Percentiles rank a stretch among this genome's conserved stretches.
Conservation (phyloP, 2,113 vertebrate species). For the Turnix velox region DNA sequence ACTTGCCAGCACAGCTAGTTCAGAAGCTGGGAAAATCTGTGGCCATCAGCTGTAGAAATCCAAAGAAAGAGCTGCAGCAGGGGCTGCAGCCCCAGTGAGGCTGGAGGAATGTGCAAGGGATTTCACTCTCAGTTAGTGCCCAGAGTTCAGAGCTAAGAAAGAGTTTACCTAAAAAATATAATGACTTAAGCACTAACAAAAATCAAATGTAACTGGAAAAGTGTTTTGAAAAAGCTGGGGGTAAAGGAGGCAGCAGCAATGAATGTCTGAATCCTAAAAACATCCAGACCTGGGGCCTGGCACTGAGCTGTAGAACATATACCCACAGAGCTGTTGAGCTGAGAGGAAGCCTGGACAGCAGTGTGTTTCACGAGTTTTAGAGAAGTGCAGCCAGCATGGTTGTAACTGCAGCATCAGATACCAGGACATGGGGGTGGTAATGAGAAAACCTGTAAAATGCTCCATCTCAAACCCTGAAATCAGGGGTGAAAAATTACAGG, state of each 20-base stretch:
- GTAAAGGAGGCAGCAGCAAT: not conserved
- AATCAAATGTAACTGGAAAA: not conserved
- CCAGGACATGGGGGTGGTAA: not conserved
- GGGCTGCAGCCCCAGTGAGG: not conserved
- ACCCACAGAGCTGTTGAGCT: not conserved
- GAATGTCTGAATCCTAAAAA: not conserved
- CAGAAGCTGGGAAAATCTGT: rapidly evolving
- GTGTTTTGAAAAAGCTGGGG: not conserved
- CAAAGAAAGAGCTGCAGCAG: not conserved
- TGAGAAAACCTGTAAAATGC: not conserved
- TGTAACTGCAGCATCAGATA: not conserved
- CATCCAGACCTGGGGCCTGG: not conserved
- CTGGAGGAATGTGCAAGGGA: not conserved
- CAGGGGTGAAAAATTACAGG: not conserved
- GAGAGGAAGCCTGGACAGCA: not conserved
- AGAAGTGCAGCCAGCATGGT: not conserved
- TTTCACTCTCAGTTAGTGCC: not conserved
- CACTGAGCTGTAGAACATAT: rapidly evolving
- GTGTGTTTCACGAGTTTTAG: rapidly evolving
- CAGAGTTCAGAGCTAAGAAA: not conserved
- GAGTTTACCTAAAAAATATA: not conserved
- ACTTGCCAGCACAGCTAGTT: rapidly evolving
- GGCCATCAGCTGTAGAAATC: not conserved
- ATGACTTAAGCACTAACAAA: not conserved
- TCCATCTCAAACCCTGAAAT: not conserved